phyloP scores from a whole-genome alignment of 2,888 invertebrate species.

The Acrobasis consociella region DNA sequence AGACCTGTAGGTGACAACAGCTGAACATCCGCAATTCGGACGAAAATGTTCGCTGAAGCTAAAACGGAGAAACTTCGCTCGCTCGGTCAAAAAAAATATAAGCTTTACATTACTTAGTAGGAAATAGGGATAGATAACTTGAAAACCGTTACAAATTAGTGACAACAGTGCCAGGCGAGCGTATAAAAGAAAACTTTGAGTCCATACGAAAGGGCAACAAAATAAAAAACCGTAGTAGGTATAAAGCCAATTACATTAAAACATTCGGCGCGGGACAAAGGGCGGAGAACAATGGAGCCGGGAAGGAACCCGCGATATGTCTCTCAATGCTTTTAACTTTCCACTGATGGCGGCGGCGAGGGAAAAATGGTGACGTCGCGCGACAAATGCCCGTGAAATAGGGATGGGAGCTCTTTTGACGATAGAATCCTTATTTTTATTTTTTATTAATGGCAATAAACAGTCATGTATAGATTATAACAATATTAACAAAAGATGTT shows the following conservation, averaged over 20 bases:
- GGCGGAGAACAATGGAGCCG: constrained; percentile 77
- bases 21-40: no score
- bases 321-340: constrained; percentile 83
- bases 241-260: constrained; percentile 83
- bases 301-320: constrained; percentile 79
- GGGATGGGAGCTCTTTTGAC: constrained; percentile 38
- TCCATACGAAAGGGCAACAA: constrained; percentile 44
- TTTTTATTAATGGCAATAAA: no score
- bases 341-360: constrained; percentile 74
- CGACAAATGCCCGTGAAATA: constrained; percentile 77
- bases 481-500: no score
- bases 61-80: no score
- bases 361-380: constrained; percentile 78
- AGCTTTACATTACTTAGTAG: no score
- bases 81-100: no score
- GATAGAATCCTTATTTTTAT: background rate
- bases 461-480: no score
- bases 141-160: constrained; percentile 28
- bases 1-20: no score
- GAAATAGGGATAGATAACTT: no score
- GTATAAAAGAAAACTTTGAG: constrained; percentile 45
- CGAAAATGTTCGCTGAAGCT: no score
- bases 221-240: constrained; percentile 65
- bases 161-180: constrained; percentile 35
- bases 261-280: constrained; percentile 79